Conservation (phyloP, 2,113 vertebrate species). For the Mormoops blainvillei region DNA sequence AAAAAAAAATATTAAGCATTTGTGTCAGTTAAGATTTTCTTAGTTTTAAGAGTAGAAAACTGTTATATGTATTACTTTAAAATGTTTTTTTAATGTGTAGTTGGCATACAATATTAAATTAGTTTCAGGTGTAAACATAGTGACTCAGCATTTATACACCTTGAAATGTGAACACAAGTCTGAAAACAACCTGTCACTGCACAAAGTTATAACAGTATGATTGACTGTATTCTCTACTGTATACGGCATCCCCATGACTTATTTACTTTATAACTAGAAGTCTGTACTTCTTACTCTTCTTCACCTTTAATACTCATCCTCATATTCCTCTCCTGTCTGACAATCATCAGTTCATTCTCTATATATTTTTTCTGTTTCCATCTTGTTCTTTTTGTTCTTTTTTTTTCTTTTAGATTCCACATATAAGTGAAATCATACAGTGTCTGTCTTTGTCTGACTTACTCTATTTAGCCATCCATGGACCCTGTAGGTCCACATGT, state of each 20-base stretch:
- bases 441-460: neutral
- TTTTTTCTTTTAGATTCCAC: neutral
- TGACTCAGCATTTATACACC: neutral
- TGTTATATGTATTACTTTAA: neutral
- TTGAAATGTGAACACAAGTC: neutral
- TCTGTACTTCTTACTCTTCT: neutral
- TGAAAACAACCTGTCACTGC: neutral
- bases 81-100: neutral
- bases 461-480: neutral
- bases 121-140: neutral
- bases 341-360: neutral
- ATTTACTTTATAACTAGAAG: neutral
- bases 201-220: neutral
- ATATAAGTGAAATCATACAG: neutral
- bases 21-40: neutral
- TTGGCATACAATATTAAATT: neutral
- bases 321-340: neutral
- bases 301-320: neutral
- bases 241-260: neutral
- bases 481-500: neutral
- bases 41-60: neutral
- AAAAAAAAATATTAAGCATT: neutral
- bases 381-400: neutral
- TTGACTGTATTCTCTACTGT: neutral
- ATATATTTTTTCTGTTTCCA: neutral